phyloP scores from a whole-genome alignment of 2,797 vertebrate species.

The Hipposideros larvatus region DNA sequence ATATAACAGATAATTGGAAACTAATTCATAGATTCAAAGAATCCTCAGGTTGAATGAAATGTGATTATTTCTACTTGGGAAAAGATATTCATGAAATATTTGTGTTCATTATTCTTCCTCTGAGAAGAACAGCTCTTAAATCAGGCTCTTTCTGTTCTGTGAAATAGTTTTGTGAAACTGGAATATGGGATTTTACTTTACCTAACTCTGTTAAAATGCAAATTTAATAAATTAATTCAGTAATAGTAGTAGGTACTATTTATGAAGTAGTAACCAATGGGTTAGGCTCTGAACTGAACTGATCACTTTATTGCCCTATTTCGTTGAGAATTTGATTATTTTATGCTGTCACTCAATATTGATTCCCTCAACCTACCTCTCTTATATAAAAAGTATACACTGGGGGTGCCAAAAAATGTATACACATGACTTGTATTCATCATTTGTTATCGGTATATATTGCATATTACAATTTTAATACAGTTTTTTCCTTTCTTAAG shows the following conservation, averaged over 20 bases:
- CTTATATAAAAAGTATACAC: neutral
- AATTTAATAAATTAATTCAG: constrained; percentile 50
- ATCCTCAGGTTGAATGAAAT: constrained; percentile 63
- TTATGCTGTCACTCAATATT: neutral
- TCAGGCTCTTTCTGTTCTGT: constrained; percentile 21
- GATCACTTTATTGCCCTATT: constrained; percentile 3
- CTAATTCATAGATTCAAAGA: constrained; percentile 61
- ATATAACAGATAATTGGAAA: constrained; percentile 63
- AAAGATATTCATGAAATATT: constrained; percentile 69
- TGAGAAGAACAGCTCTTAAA: constrained; percentile 58
- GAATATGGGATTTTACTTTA: constrained; percentile 52
- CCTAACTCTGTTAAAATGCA: constrained; percentile 5
- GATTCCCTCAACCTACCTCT: neutral
- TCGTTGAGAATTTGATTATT: constrained; percentile 43
- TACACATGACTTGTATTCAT: too few relatives aligned
- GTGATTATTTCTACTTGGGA: constrained; percentile 62
- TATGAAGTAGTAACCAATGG: neutral
- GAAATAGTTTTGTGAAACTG: constrained; percentile 52
- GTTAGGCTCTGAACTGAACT: neutral
- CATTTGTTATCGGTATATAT: too few relatives aligned
- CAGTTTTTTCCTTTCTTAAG: too few relatives aligned
- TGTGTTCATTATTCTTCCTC: constrained; percentile 62
- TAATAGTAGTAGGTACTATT: neutral
- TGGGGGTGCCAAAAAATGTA: too few relatives aligned
- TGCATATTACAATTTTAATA: too few relatives aligned